phyloP scores from a whole-genome alignment of 2,797 vertebrate species.

The Spinibarbus caldwelli region DNA sequence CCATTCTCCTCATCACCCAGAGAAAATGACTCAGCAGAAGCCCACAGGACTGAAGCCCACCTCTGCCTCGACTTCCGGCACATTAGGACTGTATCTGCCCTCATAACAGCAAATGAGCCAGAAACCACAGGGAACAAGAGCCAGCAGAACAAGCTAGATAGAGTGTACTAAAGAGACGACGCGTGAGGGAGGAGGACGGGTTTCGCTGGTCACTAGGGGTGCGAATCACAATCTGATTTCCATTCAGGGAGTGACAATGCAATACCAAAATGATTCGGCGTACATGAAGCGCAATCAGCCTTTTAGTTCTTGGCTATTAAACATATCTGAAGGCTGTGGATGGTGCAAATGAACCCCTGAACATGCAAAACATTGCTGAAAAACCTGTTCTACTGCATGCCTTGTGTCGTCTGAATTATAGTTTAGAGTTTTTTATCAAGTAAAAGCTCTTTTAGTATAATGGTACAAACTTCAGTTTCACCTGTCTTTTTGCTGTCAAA shows the following conservation, averaged over 20 bases:
- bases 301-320: background rate
- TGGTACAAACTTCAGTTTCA: no score
- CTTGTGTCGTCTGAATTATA: no score
- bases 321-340: background rate
- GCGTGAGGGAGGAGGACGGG: background rate
- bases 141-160: constrained; percentile 39
- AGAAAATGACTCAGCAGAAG: constrained; percentile 66
- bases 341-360: background rate
- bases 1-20: constrained; percentile 56
- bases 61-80: constrained; percentile 59
- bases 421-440: no score
- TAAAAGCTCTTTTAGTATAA: no score
- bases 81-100: constrained; percentile 63
- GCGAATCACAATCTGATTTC: no score
- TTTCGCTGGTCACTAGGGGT: background rate
- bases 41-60: constrained; percentile 63
- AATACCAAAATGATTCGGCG: no score
- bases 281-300: background rate
- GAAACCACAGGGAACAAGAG: background rate
- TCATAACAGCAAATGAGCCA: constrained; percentile 65
- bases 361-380: no score
- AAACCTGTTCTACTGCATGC: no score
- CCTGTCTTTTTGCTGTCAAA: no score
- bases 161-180: background rate
- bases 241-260: no score